Percentiles rank a stretch among this genome's conserved stretches.
Conservation (phyloP, 2,888 invertebrate species). For the Meteorus cinctellus region DNA sequence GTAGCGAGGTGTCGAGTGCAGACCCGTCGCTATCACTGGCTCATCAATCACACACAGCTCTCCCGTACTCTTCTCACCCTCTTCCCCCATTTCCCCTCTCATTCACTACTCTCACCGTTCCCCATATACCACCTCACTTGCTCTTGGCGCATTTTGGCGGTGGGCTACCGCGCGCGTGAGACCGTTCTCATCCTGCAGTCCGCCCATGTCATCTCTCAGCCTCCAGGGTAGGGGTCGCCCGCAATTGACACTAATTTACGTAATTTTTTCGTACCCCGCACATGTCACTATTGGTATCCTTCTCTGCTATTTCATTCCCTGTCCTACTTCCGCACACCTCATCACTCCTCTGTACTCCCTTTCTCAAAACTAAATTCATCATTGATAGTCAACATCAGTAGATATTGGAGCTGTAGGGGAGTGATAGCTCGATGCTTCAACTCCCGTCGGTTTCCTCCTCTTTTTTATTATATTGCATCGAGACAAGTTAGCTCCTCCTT, state of each 20-base stretch:
- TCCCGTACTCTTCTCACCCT: slow-evolving; percentile 43
- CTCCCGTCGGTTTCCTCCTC: not conserved
- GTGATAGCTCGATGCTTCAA: not conserved
- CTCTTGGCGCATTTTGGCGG: slow-evolving; percentile 37
- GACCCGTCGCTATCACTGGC: slow-evolving; percentile 73
- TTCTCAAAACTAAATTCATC: not conserved
- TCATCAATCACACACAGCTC: slow-evolving; percentile 72
- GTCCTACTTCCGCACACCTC: not conserved
- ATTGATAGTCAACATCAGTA: not conserved
- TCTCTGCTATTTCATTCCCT: slow-evolving; percentile 13
- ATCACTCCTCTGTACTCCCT: not conserved
- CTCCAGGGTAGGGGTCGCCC: slow-evolving; percentile 52
- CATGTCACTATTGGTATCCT: slow-evolving; percentile 56
- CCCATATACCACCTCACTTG: slow-evolving; percentile 23
- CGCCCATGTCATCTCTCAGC: slow-evolving; percentile 63
- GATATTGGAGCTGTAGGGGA: not conserved
- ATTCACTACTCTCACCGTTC: slow-evolving; percentile 30
- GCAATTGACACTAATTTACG: slow-evolving; percentile 70
- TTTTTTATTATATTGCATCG: too few species aligned
- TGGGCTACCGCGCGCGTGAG: slow-evolving; percentile 45
- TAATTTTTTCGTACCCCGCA: slow-evolving; percentile 62
- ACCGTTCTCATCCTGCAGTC: slow-evolving; percentile 54
- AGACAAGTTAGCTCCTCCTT: not conserved
- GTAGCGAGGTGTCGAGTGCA: slow-evolving; percentile 72
- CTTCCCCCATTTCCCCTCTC: slow-evolving; percentile 36